These are phyloP conservation scores for Cheilosia pagana DNA, from an alignment of 2,888 invertebrate species.

Conservation along the genomic window DNA sequence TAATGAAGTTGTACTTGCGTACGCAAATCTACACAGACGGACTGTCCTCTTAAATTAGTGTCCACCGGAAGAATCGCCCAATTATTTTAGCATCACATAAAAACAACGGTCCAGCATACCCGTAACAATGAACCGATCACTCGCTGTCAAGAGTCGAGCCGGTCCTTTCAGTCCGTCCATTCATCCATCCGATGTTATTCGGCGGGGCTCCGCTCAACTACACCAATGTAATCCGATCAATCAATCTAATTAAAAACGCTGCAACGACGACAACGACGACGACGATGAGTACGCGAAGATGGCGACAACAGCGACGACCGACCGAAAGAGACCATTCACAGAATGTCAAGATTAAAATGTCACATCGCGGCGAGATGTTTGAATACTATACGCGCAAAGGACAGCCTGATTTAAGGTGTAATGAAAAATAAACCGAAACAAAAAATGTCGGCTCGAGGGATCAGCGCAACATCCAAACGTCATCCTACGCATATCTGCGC, in stretches of 20 bases:
- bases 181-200: constrained; percentile 54
- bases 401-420: constrained; percentile 71
- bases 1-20: constrained; percentile 66
- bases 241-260: constrained; percentile 76
- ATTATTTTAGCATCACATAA: constrained; percentile 62
- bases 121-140: constrained; percentile 70
- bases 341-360: constrained; percentile 76
- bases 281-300: constrained; percentile 16
- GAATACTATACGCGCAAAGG: constrained; percentile 60
- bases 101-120: constrained; percentile 1
- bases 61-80: constrained; percentile 71
- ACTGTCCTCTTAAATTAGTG: constrained; percentile 68
- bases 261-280: constrained; percentile 38
- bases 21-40: constrained; percentile 58
- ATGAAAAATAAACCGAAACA: constrained; percentile 36
- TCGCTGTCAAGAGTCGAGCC: constrained; percentile 63
- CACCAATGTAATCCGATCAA: constrained; percentile 74
- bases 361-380: constrained; percentile 70
- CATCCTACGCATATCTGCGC: constrained; percentile 63
- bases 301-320: constrained; percentile 39
- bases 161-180: constrained; percentile 56
- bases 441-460: constrained; percentile 51
- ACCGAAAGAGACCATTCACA: constrained; percentile 48
- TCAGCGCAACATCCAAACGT: constrained; percentile 56
- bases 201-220: constrained; percentile 27